Percentiles rank a stretch among this genome's conserved stretches.
Evolutionary conservation across 2,888 invertebrate species (phyloP).

Genomic region (Euspilapteryx auroguttella): DNA sequence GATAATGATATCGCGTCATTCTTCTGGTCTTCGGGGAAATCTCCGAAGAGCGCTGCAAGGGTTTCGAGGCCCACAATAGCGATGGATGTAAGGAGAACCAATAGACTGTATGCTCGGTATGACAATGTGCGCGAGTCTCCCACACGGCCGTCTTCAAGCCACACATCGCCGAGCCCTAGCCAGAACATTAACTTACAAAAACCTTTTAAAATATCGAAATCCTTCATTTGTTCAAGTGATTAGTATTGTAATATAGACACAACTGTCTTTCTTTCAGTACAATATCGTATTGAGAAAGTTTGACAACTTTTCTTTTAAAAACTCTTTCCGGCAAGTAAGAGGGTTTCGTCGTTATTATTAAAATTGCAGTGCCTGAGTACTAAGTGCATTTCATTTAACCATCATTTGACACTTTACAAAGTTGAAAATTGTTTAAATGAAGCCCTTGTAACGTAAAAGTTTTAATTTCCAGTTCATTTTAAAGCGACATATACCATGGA

Average conservation of each 20-base stretch:
- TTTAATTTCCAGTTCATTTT: no score
- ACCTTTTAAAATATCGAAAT: slow-evolving; percentile 25
- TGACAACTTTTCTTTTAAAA: no score
- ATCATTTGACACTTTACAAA: no score
- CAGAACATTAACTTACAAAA: slow-evolving; percentile 25
- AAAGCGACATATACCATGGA: no score
- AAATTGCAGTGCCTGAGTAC: no score
- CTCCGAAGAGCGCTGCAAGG: slow-evolving; percentile 26
- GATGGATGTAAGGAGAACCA: slow-evolving; percentile 22
- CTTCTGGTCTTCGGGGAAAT: slow-evolving; percentile 37
- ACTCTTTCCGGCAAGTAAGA: no score
- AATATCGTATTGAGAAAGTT: no score
- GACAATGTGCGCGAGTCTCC: slow-evolving; percentile 22
- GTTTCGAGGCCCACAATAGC: slow-evolving; percentile 37
- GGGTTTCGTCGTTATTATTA: no score
- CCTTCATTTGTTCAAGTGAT: slow-evolving; percentile 20
- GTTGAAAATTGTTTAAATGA: no score
- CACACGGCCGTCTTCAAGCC: slow-evolving; percentile 27
- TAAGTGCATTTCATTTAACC: no score
- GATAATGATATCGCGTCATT: slow-evolving; percentile 36
- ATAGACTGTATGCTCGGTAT: slow-evolving; percentile 19
- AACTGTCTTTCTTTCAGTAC: no score
- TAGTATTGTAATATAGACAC: background rate
- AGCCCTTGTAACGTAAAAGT: no score
- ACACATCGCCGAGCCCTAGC: slow-evolving; percentile 38